These are phyloP conservation scores for Gymnogyps californianus DNA, from an alignment of 2,113 vertebrate genomes.

Conservation along the genomic window DNA sequence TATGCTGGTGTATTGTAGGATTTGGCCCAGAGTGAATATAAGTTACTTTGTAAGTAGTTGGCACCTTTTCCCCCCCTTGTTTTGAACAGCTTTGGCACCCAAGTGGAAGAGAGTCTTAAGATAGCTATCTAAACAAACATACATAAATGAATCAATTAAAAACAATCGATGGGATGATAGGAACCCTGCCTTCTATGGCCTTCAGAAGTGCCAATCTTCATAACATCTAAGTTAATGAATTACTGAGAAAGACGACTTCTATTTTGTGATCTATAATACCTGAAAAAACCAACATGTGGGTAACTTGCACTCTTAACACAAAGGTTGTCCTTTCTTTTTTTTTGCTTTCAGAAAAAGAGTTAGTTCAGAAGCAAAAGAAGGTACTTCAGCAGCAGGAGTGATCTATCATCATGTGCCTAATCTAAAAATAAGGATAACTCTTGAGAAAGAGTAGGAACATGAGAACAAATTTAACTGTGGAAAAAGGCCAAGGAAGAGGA, in stretches of 20 bases:
- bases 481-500: slow-evolving; percentile 8
- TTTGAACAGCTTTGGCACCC: background rate
- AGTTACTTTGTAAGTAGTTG: background rate
- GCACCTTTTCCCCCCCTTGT: background rate
- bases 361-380: background rate
- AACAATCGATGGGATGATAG: background rate
- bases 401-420: background rate
- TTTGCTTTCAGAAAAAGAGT: background rate
- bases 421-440: slow-evolving; percentile 53
- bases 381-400: background rate
- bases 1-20: background rate
- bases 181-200: background rate
- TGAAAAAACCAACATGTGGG: background rate
- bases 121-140: background rate
- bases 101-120: background rate
- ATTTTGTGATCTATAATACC: background rate
- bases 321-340: background rate
- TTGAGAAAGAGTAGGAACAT: slow-evolving; percentile 5
- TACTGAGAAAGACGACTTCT: background rate
- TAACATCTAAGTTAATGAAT: background rate
- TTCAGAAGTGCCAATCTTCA: background rate
- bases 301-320: background rate
- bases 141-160: background rate
- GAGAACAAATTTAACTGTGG: slow-evolving; percentile 22
- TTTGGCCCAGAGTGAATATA: background rate